A percentile compares a stretch with the other conserved stretches of the same genome.
Evolutionary conservation across 2,113 vertebrate genomes (phyloP).

Genomic region (Nycticebus coucang): DNA sequence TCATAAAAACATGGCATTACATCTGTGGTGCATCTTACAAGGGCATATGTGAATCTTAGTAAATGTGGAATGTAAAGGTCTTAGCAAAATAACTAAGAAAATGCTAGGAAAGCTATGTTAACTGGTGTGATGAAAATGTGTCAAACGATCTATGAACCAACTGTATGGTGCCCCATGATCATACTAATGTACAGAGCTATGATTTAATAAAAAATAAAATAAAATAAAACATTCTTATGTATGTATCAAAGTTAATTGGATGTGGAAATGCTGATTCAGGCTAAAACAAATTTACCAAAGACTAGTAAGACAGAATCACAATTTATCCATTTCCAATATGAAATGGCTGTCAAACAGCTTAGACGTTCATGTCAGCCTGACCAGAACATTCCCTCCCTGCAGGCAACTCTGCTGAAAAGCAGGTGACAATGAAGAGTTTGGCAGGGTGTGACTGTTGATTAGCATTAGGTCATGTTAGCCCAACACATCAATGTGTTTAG

Average conservation of each 20-base stretch:
- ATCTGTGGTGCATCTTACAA: too few relatives aligned
- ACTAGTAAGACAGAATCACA: conserved; percentile 8
- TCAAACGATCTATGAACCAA: too few relatives aligned
- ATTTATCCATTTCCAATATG: background rate
- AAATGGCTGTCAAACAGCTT: conserved; percentile 26
- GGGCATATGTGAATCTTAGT: too few relatives aligned
- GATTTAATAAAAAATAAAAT: too few relatives aligned
- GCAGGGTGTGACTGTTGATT: background rate
- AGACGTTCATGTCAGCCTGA: background rate
- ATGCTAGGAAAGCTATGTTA: too few relatives aligned
- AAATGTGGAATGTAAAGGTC: too few relatives aligned
- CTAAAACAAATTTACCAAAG: background rate
- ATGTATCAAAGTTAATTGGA: background rate
- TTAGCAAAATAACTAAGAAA: too few relatives aligned
- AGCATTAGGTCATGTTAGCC: background rate
- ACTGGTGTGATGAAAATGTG: too few relatives aligned
- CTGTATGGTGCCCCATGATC: too few relatives aligned
- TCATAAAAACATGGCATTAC: too few relatives aligned
- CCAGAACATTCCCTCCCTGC: background rate
- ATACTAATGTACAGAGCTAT: too few relatives aligned
- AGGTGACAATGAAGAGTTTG: background rate
- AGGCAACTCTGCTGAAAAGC: background rate
- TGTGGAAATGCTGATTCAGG: conserved; percentile 42
- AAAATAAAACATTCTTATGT: background rate
- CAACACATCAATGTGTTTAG: background rate